Evolutionary conservation across 2,113 vertebrate genomes (phyloP).

Genomic region (Canis aureus): DNA sequence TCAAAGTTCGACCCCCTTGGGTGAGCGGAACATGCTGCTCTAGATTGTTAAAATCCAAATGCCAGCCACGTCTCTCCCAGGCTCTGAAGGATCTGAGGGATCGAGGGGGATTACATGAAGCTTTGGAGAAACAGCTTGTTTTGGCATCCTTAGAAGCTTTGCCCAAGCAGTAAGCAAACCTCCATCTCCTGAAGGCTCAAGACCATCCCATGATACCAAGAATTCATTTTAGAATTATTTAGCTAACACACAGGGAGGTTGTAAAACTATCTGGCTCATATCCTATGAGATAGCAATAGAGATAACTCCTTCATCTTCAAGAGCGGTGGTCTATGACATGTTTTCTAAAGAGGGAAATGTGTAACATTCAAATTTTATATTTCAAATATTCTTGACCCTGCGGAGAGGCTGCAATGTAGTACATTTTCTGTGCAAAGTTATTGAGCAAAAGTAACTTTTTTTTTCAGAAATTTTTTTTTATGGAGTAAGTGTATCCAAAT

Average conservation of each 20-base stretch:
- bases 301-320: neutral
- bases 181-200: neutral
- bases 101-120: conserved; percentile 11
- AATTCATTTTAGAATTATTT: neutral
- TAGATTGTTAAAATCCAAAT: conserved; percentile 23
- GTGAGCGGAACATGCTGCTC: conserved; percentile 78
- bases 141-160: conserved; percentile 69
- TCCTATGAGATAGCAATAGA: neutral
- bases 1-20: conserved; percentile 88
- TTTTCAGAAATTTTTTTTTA: neutral
- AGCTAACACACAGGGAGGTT: neutral
- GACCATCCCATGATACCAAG: neutral
- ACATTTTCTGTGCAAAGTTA: conserved; percentile 8
- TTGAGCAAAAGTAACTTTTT: conserved; percentile 35
- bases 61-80: conserved; percentile 41
- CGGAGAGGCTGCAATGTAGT: neutral
- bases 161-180: conserved; percentile 77
- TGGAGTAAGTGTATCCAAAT: neutral
- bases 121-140: conserved; percentile 72
- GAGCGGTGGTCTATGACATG: neutral
- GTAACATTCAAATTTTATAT: neutral
- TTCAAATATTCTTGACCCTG: neutral
- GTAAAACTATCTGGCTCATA: neutral
- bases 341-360: conserved; percentile 4
- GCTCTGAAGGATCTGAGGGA: conserved; percentile 7